A percentile compares a stretch with the other conserved stretches of the same genome.
These are phyloP conservation scores for Notocelia uddmanniana DNA, from an alignment of 2,888 invertebrate genomes.

Conservation along the genomic window DNA sequence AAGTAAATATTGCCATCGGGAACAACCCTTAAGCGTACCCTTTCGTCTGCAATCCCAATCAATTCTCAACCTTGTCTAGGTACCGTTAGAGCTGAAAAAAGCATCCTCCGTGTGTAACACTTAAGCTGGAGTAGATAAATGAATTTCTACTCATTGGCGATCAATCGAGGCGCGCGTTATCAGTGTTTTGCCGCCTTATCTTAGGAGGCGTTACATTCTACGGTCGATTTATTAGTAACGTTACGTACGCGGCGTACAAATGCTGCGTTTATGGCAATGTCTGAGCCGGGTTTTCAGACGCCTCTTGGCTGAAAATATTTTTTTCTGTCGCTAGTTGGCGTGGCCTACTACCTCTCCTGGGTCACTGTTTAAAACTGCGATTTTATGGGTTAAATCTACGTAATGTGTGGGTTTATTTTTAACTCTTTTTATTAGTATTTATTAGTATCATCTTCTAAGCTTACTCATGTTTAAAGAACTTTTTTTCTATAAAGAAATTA, in stretches of 20 bases:
- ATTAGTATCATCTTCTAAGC: too few species aligned
- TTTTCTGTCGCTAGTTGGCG: too few species aligned
- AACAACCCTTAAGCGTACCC: slow-evolving; percentile 61
- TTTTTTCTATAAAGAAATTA: too few species aligned
- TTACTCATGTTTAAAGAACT: too few species aligned
- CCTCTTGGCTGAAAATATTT: too few species aligned
- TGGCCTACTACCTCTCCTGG: too few species aligned
- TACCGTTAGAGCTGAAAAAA: slow-evolving; percentile 51
- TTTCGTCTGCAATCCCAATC: slow-evolving; percentile 46
- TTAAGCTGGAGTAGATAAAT: slow-evolving; percentile 72
- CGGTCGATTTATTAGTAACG: slow-evolving; percentile 63
- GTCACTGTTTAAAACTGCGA: too few species aligned
- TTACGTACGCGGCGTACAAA: slow-evolving; percentile 28
- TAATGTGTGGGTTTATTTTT: too few species aligned
- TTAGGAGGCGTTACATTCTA: slow-evolving; percentile 64
- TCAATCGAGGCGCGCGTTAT: slow-evolving; percentile 78
- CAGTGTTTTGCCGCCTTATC: slow-evolving; percentile 79
- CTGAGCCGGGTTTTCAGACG: slow-evolving; percentile 6
- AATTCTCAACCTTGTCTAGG: slow-evolving; percentile 41
- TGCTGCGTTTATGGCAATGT: slow-evolving; percentile 4
- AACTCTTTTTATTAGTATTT: too few species aligned
- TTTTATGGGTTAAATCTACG: too few species aligned
- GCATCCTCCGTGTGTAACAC: slow-evolving; percentile 49
- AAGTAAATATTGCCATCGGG: slow-evolving; percentile 56
- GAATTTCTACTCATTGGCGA: slow-evolving; percentile 83